Percentiles rank a stretch among this genome's conserved stretches.
These are phyloP conservation scores for Cataglyphis livida DNA, from an alignment of 2,888 invertebrate genomes.

Conservation along the genomic window DNA sequence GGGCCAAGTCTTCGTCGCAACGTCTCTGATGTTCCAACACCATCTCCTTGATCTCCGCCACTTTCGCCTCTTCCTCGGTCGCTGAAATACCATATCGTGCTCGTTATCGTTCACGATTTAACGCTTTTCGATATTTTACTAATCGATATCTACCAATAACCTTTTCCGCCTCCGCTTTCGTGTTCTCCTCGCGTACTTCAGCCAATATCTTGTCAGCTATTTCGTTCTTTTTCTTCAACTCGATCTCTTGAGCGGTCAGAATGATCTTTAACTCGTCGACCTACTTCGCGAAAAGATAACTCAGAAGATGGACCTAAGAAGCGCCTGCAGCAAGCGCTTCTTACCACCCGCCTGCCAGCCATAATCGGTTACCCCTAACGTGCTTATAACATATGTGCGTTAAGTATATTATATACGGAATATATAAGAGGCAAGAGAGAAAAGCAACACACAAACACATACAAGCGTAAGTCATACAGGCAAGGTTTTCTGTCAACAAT, in stretches of 20 bases:
- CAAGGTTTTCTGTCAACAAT: background rate
- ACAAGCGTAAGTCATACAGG: background rate
- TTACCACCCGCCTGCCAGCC: background rate
- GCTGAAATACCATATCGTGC: conserved; percentile 83
- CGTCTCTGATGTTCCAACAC: conserved; percentile 94
- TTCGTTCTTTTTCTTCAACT: conserved; percentile 94
- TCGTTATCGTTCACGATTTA: background rate
- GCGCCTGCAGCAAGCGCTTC: background rate
- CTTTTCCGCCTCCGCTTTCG: conserved; percentile 95
- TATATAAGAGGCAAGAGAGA: background rate
- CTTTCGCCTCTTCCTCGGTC: conserved; percentile 95
- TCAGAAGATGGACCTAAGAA: conserved; percentile 8
- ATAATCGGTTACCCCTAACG: conserved; percentile 1
- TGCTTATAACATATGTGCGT: background rate
- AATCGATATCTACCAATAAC: conserved; percentile 88
- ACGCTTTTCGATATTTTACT: conserved; percentile 84
- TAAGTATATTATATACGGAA: background rate
- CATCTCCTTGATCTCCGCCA: conserved; percentile 95
- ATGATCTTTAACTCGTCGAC: conserved; percentile 93
- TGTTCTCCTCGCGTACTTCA: conserved; percentile 95
- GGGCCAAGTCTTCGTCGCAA: conserved; percentile 95
- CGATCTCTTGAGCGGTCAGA: conserved; percentile 92
- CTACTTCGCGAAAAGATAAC: conserved; percentile 76
- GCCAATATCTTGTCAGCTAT: conserved; percentile 95
- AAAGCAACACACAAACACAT: background rate